Conservation (phyloP, 2,113 vertebrate species). For the Xyrauchen texanus region DNA sequence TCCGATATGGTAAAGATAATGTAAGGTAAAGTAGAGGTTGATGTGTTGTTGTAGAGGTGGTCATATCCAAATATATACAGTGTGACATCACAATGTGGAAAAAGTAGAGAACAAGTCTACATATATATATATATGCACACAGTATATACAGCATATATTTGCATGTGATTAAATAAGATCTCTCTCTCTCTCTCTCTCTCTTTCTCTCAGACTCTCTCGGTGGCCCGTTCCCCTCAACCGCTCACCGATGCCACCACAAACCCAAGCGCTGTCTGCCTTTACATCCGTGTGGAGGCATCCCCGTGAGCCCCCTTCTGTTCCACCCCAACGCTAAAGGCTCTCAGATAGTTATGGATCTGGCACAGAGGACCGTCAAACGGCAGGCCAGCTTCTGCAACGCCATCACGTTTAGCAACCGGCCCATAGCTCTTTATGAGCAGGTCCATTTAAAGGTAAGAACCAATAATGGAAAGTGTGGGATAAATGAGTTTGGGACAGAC, state of each 20-base stretch:
- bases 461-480: background rate
- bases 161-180: slow-evolving; percentile 49
- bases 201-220: slow-evolving; percentile 85
- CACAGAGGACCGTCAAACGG: slow-evolving; percentile 90
- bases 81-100: no score
- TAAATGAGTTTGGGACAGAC: no score
- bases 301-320: slow-evolving; percentile 90
- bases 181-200: slow-evolving; percentile 9
- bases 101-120: no score
- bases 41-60: no score
- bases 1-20: no score
- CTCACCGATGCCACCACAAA: slow-evolving; percentile 94
- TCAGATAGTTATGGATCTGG: slow-evolving; percentile 92
- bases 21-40: no score
- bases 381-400: slow-evolving; percentile 98
- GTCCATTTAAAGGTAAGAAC: slow-evolving; percentile 89
- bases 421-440: slow-evolving; percentile 90
- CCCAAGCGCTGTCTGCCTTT: slow-evolving; percentile 88
- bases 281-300: slow-evolving; percentile 73
- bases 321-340: slow-evolving; percentile 94
- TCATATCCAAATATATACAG: no score
- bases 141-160: background rate
- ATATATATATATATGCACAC: no score
- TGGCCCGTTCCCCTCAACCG: slow-evolving; percentile 83
- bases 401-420: slow-evolving; percentile 95